A percentile compares a stretch with the other conserved stretches of the same genome.
phyloP scores from a whole-genome alignment of 92 coral and sea anemone genomes.

The Epizoanthus scotinus region DNA sequence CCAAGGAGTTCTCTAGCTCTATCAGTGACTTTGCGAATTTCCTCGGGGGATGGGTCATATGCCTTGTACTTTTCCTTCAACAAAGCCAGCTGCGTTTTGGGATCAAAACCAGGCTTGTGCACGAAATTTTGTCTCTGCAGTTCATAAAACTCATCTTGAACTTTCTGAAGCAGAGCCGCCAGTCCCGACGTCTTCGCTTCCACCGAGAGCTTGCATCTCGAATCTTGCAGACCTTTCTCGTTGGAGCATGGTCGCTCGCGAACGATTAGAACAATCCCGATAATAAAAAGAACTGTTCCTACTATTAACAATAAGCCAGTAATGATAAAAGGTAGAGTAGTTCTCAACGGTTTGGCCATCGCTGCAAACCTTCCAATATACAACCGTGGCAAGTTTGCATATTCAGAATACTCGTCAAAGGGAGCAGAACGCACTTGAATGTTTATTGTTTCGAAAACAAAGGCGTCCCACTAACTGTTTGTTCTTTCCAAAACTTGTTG shows the following conservation, averaged over 20 bases:
- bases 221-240: too few relatives aligned
- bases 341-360: too few relatives aligned
- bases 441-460: too few relatives aligned
- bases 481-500: too few relatives aligned
- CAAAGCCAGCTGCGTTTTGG: not conserved
- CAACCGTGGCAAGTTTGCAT: too few relatives aligned
- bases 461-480: too few relatives aligned
- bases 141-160: conserved; percentile 43
- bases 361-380: too few relatives aligned
- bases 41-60: conserved; percentile 51
- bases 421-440: too few relatives aligned
- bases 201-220: conserved; percentile 22
- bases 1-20: conserved; percentile 38
- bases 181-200: conserved; percentile 69
- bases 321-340: not conserved
- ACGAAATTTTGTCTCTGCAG: conserved; percentile 40
- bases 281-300: conserved; percentile 55
- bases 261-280: conserved; percentile 60
- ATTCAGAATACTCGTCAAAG: too few relatives aligned
- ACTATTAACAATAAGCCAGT: conserved; percentile 35
- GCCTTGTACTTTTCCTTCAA: conserved; percentile 43
- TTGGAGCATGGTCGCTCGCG: too few relatives aligned
- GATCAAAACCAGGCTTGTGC: conserved; percentile 20
- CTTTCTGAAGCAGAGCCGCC: conserved; percentile 54
- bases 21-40: conserved; percentile 57